These are phyloP conservation scores for Lapara coniferarum DNA, from an alignment of 2,888 invertebrate species.

Conservation along the genomic window DNA sequence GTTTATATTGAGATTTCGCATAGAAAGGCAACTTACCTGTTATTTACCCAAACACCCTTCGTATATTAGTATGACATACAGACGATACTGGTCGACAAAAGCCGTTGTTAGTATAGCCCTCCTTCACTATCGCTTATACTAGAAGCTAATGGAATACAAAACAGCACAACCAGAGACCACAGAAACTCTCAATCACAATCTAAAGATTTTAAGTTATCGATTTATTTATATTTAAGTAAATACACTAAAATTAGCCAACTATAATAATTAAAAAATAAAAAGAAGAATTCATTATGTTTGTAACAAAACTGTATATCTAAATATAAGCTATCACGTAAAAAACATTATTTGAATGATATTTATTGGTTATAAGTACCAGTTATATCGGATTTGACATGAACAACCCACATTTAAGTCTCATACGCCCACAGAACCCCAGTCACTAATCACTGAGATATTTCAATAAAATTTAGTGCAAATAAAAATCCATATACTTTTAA, in stretches of 20 bases:
- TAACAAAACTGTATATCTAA: conserved; percentile 52
- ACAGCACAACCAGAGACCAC: conserved; percentile 80
- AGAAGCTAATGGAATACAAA: conserved; percentile 47
- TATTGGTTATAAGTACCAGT: conserved; percentile 19
- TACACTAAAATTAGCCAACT: conserved; percentile 76
- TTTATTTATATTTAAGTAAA: conserved; percentile 73
- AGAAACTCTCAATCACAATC: conserved; percentile 75
- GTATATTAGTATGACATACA: conserved; percentile 35
- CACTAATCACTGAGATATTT: conserved; percentile 46
- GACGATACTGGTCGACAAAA: conserved; percentile 46
- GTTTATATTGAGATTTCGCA: background rate
- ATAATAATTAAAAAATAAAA: conserved; percentile 65
- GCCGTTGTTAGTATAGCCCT: conserved; percentile 57
- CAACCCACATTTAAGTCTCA: conserved; percentile 24
- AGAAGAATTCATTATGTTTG: conserved; percentile 49
- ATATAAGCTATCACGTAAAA: conserved; percentile 29
- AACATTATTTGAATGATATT: conserved; percentile 2
- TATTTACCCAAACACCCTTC: conserved; percentile 44
- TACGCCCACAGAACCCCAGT: conserved; percentile 23
- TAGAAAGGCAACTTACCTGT: conserved; percentile 20
- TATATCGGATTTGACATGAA: conserved; percentile 6
- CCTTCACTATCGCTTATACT: conserved; percentile 56
- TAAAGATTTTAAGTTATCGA: conserved; percentile 71
- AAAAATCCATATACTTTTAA: background rate
- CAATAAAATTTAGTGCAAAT: conserved; percentile 46